Conservation (phyloP, 2,888 invertebrate genomes). For the Cheilosia grossa region DNA sequence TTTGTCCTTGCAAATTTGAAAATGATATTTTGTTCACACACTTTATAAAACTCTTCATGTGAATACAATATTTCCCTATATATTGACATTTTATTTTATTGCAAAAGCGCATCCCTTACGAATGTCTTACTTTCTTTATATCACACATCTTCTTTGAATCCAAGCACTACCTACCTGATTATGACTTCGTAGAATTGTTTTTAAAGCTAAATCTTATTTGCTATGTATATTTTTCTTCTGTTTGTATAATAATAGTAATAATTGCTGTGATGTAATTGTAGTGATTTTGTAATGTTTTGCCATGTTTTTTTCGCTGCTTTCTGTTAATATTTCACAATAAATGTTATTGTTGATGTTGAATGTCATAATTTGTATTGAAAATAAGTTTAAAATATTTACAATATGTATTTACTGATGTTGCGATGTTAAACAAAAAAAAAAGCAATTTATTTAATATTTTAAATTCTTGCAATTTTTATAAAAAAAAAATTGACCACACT, state of each 20-base stretch:
- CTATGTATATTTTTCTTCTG: background rate
- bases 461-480: too few relatives aligned
- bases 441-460: too few relatives aligned
- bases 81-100: conserved; percentile 22
- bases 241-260: background rate
- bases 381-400: conserved; percentile 12
- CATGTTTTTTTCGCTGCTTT: conserved; percentile 55
- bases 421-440: conserved; percentile 24
- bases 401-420: conserved; percentile 34
- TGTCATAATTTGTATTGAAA: conserved; percentile 18
- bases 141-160: conserved; percentile 48
- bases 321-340: conserved; percentile 45
- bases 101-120: conserved; percentile 30
- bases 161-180: conserved; percentile 43
- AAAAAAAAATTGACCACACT: too few relatives aligned
- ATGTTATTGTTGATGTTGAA: conserved; percentile 31
- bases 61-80: conserved; percentile 42
- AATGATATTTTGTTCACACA: conserved; percentile 33
- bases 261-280: conserved; percentile 42
- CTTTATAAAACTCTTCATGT: conserved; percentile 28
- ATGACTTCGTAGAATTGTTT: background rate
- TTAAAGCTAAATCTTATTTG: conserved; percentile 8
- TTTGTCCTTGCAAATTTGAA: conserved; percentile 9
- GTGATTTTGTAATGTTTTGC: conserved; percentile 41
- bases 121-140: conserved; percentile 29